Evolutionary conservation across 2,113 vertebrate species (phyloP), one percentile per base, ranked within the genome.

Genomic region (Apistogramma diplotaenia): DNA sequence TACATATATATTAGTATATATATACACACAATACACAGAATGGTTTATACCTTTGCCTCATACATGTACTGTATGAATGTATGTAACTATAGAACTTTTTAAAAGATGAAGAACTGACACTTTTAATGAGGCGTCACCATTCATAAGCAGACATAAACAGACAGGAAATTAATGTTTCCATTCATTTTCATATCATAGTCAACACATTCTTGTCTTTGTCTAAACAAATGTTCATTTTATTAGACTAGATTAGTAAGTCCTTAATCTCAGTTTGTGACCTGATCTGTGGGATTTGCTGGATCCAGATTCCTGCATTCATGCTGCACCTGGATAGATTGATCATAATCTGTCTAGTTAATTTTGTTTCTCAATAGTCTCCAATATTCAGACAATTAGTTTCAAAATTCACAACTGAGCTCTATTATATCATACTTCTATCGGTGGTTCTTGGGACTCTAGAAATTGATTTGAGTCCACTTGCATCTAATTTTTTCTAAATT

Each of bases 1-100:
- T 0, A 46, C 25, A 40, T 65, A 33, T 33, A 33, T 21, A 62
- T n/a, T n/a, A n/a, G n/a, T 4, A 25, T 25, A 0, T 0, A 46
- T 29, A 40, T n/a, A n/a, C n/a, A n/a, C n/a, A n/a, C 53, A 87
- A 89, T 29, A 54, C 56, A 62, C 56, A 77, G 23, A 79, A 58
- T 27, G 43, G 59, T 67, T 59, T 78, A 37, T 76, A 43, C 51
- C 33, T 81, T 76, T 61, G 62, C 12, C 40, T 37, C 60, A 72
- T 84, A 55, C 3, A 8, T 35, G 33, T 8, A 35, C 33, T 35
- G 33, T 35, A 8, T 35, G 33, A 8, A 8, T 33, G 31, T 51
- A 74, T 73, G 9, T 49, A 79, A 56, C 6, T 25, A 70, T 73
- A 53, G 53, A 74, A 65, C 70, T 54, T 76, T 29, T 74, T 72